Evolutionary conservation across 2,888 invertebrate species (phyloP).

Genomic region (Lasioglossum pauxillum): DNA sequence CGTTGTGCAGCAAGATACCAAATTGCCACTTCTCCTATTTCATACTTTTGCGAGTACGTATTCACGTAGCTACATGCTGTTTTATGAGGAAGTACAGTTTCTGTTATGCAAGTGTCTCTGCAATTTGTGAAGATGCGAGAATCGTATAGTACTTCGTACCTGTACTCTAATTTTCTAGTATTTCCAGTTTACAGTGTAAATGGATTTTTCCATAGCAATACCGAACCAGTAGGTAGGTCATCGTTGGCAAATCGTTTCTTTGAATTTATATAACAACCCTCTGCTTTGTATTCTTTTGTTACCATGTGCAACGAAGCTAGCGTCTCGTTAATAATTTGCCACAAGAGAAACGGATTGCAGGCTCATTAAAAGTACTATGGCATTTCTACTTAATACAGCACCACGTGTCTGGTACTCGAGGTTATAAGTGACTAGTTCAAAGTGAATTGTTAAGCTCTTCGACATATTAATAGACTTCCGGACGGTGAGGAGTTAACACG

Average conservation of each 20-base stretch:
- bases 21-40: constrained; percentile 4
- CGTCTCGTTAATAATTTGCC: background rate
- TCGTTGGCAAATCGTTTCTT: background rate
- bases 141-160: background rate
- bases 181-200: too few species aligned
- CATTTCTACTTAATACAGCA: background rate
- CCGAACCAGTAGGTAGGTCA: background rate
- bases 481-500: background rate
- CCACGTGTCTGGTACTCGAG: background rate
- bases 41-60: constrained; percentile 1
- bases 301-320: background rate
- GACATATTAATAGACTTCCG: background rate
- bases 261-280: background rate
- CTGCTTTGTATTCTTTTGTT: background rate
- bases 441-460: background rate
- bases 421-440: background rate
- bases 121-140: background rate
- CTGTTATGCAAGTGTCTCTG: background rate
- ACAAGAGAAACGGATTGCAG: background rate
- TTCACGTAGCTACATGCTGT: background rate
- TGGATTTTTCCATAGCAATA: background rate
- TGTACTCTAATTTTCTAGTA: background rate
- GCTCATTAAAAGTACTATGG: background rate
- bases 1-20: background rate
- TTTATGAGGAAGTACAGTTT: background rate